A percentile compares a stretch with the other conserved stretches of the same genome.
Conservation (phyloP, 2,113 vertebrate species). For the Nematolebias whitei region DNA sequence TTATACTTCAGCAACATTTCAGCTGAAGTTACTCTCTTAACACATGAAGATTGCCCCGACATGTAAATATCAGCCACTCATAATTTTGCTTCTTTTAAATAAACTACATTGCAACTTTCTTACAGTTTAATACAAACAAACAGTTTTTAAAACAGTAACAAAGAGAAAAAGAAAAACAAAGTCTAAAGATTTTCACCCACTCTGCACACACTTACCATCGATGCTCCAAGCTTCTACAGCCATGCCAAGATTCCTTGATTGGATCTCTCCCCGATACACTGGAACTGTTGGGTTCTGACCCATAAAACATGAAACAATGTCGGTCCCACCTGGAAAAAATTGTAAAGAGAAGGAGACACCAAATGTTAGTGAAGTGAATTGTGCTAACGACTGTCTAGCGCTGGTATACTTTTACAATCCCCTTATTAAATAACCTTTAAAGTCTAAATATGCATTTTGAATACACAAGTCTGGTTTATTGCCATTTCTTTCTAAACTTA, state of each 20-base stretch:
- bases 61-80: not conserved
- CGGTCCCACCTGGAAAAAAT: constrained; percentile 88
- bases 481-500: not conserved
- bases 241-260: constrained; percentile 94
- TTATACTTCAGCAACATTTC: not conserved
- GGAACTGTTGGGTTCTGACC: constrained; percentile 92
- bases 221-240: constrained; percentile 90
- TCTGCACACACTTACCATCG: constrained; percentile 80
- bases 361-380: not conserved
- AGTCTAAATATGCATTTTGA: not conserved
- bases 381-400: not conserved
- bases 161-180: not conserved
- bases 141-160: not conserved
- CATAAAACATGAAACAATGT: constrained; percentile 97
- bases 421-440: not conserved
- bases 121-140: not conserved
- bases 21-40: not conserved
- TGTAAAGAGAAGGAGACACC: not conserved
- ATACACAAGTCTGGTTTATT: not conserved
- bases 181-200: not conserved
- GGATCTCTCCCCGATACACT: constrained; percentile 94
- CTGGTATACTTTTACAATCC: not conserved
- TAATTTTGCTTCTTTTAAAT: too few species aligned
- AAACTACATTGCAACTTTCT: not conserved
- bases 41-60: too few species aligned